Evolutionary conservation across 2,797 vertebrate genomes (phyloP).

Genomic region (Chaenodraco wilsoni): DNA sequence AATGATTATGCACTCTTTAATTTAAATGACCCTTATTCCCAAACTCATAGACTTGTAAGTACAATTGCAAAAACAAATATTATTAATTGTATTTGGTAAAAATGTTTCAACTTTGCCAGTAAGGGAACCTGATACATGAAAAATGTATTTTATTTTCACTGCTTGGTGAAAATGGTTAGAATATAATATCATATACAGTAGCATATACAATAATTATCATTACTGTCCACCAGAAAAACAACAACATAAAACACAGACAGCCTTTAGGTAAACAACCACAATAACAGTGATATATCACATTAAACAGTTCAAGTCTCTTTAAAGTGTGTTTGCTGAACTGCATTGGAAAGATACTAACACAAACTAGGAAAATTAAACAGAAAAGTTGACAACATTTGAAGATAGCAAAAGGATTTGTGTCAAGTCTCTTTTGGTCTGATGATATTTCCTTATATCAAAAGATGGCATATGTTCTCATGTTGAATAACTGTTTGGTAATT

Average conservation of each 20-base stretch:
- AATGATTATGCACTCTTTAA: neutral
- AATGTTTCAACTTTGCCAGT: neutral
- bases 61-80: neutral
- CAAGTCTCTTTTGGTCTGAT: too few species aligned
- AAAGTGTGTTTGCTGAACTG: neutral
- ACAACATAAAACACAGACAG: too few species aligned
- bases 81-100: too few species aligned
- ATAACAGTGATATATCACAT: too few species aligned
- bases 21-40: neutral
- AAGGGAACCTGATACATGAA: too few species aligned
- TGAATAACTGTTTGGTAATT: neutral
- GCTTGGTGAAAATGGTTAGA: too few species aligned
- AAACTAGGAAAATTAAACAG: neutral
- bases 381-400: neutral
- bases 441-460: too few species aligned
- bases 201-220: too few species aligned
- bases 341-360: neutral
- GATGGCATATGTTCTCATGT: too few species aligned
- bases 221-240: too few species aligned
- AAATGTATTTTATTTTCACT: conserved; percentile 1
- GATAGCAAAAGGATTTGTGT: neutral
- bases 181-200: too few species aligned
- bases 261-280: too few species aligned
- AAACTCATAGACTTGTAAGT: neutral
- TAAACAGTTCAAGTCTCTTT: neutral